Evolutionary conservation across 2,888 invertebrate species (phyloP), one percentile per base, ranked within the genome.

Genomic region (Eubasilissa splendida): DNA sequence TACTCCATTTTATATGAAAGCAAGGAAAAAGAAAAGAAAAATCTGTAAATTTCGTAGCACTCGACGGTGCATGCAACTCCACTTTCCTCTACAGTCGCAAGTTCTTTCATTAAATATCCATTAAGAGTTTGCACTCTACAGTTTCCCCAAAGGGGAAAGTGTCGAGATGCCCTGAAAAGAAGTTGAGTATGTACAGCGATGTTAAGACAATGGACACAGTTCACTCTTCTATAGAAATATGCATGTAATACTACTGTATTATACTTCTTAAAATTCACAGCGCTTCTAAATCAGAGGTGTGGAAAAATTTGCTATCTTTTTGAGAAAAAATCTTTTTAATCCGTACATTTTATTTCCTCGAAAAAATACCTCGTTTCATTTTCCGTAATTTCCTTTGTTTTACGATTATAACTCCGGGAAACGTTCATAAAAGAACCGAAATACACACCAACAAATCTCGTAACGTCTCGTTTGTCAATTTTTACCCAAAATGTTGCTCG

Each of bases 31-130:
- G 4, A 42, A 42, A 42, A 42, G 42, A 42, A 42, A 63, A 10
- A 31, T 31, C 63, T 63, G 63, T 63, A 63, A 63, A 63, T 63
- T 63, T 31, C 63, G 10, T 63, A 11, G 8, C 31, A 31, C 11
- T 11, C 63, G 31, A 31, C 33, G 60, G 8, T 22, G 63, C 12
- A 31, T 63, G 63, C 10, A 4, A 10, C 31, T 33, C 31, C 0
- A 10, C 22, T 3, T 4, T 22, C 11, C 11, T 2, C 31, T 11
- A 7, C 63, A 11, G 63, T n/a, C 31, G 63, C 63, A 63, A 63
- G 33, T 63, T 60, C 80, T 77, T 81, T 81, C 77, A 81, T 81
- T 77, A 80, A 80, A 80, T 80, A 80, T 77, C 80, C 80, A 80
- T 80, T 77, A 81, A 53, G 77, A 77, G 70, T 14, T 42, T 70